Base-by-base conservation (phyloP, 1,140 invertebrate species). In the Venustaconcha ellipsiformis region DNA sequence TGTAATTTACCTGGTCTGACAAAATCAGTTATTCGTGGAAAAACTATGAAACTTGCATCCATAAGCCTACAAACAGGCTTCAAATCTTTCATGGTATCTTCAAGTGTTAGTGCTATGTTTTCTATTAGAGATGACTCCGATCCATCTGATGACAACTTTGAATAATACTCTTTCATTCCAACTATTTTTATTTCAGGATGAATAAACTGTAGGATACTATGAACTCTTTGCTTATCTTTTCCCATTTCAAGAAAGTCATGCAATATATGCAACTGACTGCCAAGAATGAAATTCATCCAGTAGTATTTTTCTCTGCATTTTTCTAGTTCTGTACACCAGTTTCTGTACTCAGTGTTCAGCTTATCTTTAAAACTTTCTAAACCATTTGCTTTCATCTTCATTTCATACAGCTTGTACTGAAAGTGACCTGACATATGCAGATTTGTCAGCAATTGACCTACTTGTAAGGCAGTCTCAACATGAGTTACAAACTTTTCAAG, bases 371-470 rank as follows among this genome's bases (percentile, higher is more conserved):
- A 18, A 15, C 15, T 13, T 58, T 15, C 1, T 6, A 70, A 48
- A 6, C 17, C 37, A 26, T 14, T 14, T 15, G 37, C 12, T 71
- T 18, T 15, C 15, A 69, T 1, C 58, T 37, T 58, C 63, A 59
- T n/a, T 26, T 56, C 62, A 56, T 48, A 20, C 57, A 56, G 11
- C 12, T 30, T 55, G 26, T 77, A 75, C 4, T 56, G n/a, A 20
- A 55, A 48, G 73, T 79, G 77, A 15, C 80, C 80, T 48, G 73
- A 72, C 59, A 66, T 17, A 70, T 72, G 20, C 3, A 81, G 64
- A 37, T 55, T 57, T 20, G 20, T 26, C 13, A 70, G 15, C 15
- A 64, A 20, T 1, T 64, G 55, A n/a, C 15, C 37, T 26, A 81
- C 65, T 30, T 72, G 58, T 13, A 76, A n/a, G 26, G 67, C 59